Conservation (phyloP, 2,113 vertebrate species). For the Procavia capensis region DNA sequence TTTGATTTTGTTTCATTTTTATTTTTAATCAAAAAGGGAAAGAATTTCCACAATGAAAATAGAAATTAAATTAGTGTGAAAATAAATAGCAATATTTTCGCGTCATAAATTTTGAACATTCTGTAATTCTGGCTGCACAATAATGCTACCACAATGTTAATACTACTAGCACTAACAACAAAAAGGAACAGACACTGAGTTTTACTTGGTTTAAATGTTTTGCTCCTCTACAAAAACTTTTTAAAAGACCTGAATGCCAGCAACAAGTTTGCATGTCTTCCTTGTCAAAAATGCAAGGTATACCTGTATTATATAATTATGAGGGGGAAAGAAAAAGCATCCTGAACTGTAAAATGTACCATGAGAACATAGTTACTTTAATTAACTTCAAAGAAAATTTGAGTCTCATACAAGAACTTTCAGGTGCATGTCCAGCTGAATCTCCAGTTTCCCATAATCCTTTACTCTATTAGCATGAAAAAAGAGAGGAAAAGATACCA, state of each 20-base stretch:
- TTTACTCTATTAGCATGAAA: not conserved
- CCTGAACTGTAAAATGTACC: not conserved
- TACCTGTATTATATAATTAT: not conserved
- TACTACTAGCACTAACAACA: not conserved
- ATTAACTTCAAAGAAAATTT: constrained; percentile 21
- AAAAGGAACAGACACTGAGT: not conserved
- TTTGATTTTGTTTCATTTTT: not conserved
- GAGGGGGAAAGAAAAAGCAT: constrained; percentile 11
- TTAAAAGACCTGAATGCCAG: not conserved
- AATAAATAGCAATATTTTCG: not conserved
- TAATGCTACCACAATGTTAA: not conserved
- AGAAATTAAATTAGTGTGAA: not conserved
- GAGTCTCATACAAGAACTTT: not conserved
- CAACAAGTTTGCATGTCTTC: not conserved
- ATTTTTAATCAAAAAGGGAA: not conserved
- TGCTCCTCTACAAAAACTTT: not conserved
- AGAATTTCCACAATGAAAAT: not conserved
- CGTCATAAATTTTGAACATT: not conserved
- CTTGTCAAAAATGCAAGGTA: not conserved
- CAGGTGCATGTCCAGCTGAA: not conserved
- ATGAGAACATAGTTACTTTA: not conserved
- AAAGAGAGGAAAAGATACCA: not conserved
- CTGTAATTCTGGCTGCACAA: not conserved
- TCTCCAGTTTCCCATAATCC: not conserved
- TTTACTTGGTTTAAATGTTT: not conserved